Percentiles rank a stretch among this genome's conserved stretches.
These are phyloP conservation scores for Plutella xylostella DNA, from an alignment of 2,888 invertebrate species.

Conservation along the genomic window DNA sequence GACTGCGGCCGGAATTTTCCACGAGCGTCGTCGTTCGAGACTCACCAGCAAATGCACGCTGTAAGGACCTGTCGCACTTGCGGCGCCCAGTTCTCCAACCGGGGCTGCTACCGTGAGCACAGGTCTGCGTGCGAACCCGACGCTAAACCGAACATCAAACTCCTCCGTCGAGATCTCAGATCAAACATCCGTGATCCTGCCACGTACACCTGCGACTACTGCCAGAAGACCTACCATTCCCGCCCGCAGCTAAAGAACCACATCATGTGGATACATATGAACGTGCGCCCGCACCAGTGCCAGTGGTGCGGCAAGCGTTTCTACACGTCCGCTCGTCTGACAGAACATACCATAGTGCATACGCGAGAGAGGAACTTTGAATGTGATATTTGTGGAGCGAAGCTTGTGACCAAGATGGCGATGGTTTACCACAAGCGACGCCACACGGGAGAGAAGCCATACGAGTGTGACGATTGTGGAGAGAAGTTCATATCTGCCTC, in stretches of 20 bases:
- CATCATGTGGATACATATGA: conserved; percentile 62
- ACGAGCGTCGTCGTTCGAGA: conserved; percentile 36
- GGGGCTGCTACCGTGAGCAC: conserved; percentile 51
- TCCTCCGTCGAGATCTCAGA: conserved; percentile 33
- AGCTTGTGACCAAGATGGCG: conserved; percentile 56
- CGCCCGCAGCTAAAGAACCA: conserved; percentile 55
- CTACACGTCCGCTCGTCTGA: conserved; percentile 57
- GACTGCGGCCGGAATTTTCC: conserved; percentile 49
- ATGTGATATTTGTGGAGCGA: conserved; percentile 63
- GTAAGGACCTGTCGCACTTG: conserved; percentile 48
- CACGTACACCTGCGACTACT: conserved; percentile 48
- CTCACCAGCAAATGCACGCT: conserved; percentile 49
- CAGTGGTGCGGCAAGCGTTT: conserved; percentile 63
- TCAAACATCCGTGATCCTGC: conserved; percentile 53
- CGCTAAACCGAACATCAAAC: conserved; percentile 39
- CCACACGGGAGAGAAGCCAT: conserved; percentile 59
- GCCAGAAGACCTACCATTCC: conserved; percentile 43
- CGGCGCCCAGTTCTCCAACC: conserved; percentile 44
- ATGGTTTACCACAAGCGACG: conserved; percentile 53
- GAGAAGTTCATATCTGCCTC: conserved; percentile 54
- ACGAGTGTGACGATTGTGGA: conserved; percentile 51
- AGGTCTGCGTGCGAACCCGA: conserved; percentile 47
- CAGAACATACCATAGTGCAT: conserved; percentile 64
- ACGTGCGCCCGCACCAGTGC: conserved; percentile 58
- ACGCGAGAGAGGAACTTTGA: conserved; percentile 61